Base-by-base conservation (phyloP, 2,888 invertebrate genomes). In the Tachystola acroxantha region DNA sequence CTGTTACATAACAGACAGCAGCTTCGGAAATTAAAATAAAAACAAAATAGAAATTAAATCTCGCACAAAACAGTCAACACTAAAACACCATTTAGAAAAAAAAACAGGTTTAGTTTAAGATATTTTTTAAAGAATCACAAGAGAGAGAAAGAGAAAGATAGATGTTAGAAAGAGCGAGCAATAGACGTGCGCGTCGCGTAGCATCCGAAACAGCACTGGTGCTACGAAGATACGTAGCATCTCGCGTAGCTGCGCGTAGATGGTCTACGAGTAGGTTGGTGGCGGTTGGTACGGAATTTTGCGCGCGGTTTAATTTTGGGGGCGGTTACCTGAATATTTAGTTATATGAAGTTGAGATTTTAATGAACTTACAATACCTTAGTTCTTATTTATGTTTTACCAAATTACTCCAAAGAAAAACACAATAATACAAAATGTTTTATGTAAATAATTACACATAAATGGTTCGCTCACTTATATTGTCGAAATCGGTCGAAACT, bases 1-100 rank as follows among this genome's bases (percentile, higher is more conserved):
- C 59, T 46, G 55, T 60, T 60, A 60, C 50, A 54, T 60, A 60
- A 60, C 46, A 48, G 41, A 40, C 43, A 50, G 44, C 36, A 29
- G 7, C 28, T 14, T 35, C 35, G 32, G 22, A 39, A 36, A 37
- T 33, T 32, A 32, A 37, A 40, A 37, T 37, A 19, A 44, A 36
- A 42, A 40, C 44, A 47, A 32, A 20, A 9, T 11, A 26, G n/a
- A 24, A 24, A n/a, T n/a, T n/a, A 22, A 22, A 22, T 16, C 6
- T 9, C 24, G n/a, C 24, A n/a, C n/a, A 42, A 9, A 25, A 20
- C 36, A 41, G 29, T 14, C 25, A 34, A 24, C 31, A 36, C 36
- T 36, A 7, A 20, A 20, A 14, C 36, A 36, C 36, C 10, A 10
- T 10, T 10, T 11, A 27, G 12, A 12, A 12, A 27, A 27, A 27